These are phyloP conservation scores for Typhlichthys subterraneus DNA, from an alignment of 2,797 vertebrate genomes.

Conservation along the genomic window DNA sequence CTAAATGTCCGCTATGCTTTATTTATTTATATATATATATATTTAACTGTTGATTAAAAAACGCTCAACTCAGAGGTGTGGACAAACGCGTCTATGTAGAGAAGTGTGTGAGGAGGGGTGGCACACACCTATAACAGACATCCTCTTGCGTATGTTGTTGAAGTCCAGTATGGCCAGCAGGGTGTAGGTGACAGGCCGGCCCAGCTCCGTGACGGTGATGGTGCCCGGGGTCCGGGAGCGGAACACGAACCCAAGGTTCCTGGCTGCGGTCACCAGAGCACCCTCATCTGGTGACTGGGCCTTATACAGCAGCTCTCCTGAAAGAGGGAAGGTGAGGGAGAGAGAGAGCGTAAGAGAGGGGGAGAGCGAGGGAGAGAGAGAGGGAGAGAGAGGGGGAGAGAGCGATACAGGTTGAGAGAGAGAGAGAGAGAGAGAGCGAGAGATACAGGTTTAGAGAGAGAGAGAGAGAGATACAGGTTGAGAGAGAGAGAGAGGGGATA, in stretches of 20 bases:
- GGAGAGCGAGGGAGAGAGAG: background rate
- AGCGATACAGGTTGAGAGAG: background rate
- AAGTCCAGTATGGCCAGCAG: conserved; percentile 94
- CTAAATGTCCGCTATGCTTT: too few relatives aligned
- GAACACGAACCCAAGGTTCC: conserved; percentile 93
- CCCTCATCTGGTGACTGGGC: conserved; percentile 94
- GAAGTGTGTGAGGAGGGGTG: background rate
- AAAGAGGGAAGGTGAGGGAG: background rate
- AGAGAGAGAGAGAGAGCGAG: background rate
- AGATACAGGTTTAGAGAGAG: background rate
- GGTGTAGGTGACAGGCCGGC: conserved; percentile 84
- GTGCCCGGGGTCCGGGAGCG: conserved; percentile 89
- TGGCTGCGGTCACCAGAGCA: conserved; percentile 88
- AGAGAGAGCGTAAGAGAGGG: background rate
- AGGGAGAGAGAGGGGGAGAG: background rate
- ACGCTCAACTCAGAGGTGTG: too few relatives aligned
- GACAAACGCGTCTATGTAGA: too few relatives aligned
- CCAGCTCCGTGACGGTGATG: conserved; percentile 88
- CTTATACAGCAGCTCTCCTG: conserved; percentile 90
- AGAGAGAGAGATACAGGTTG: too few relatives aligned
- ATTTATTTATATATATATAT: too few relatives aligned
- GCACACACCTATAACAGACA: conserved; percentile 90
- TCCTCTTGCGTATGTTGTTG: conserved; percentile 93
- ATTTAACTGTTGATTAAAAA: too few relatives aligned
- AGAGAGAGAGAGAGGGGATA: too few relatives aligned